Evolutionary conservation across 2,797 vertebrate genomes (phyloP).

Genomic region (Crocidura indochinensis): DNA sequence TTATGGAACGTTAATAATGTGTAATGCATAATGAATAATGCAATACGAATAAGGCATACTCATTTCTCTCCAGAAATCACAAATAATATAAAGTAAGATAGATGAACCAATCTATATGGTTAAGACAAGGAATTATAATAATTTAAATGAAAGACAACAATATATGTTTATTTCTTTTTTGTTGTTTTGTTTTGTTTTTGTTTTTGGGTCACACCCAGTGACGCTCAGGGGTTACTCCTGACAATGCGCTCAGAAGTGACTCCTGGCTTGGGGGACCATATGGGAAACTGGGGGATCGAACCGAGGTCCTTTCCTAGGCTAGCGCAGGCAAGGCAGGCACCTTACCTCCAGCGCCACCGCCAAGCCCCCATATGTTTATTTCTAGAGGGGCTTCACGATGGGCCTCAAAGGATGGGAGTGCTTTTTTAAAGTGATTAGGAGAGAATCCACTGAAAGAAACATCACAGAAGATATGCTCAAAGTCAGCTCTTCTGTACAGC

Average conservation of each 20-base stretch:
- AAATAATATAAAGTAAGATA: neutral
- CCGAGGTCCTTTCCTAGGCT: too few relatives aligned
- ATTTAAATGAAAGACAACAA: neutral
- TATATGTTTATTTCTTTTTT: neutral
- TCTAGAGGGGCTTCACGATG: neutral
- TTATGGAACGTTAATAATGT: neutral
- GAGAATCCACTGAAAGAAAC: neutral
- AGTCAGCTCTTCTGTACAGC: neutral
- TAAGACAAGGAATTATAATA: neutral
- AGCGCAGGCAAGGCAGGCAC: too few relatives aligned
- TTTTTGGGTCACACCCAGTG: too few relatives aligned
- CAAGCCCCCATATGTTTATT: too few relatives aligned
- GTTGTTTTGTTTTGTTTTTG: too few relatives aligned
- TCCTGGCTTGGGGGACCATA: too few relatives aligned
- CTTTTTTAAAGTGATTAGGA: slow-evolving; percentile 38
- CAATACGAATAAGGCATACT: neutral
- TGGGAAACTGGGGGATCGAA: too few relatives aligned
- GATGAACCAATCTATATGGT: neutral
- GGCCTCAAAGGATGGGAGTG: neutral
- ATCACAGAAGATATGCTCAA: neutral
- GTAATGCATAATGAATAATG: neutral
- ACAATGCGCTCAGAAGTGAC: too few relatives aligned
- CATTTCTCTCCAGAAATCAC: neutral
- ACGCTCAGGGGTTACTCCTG: neutral
- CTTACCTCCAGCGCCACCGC: too few relatives aligned